Percentiles rank a stretch among this genome's conserved stretches.
Evolutionary conservation across 2,113 vertebrate species (phyloP).

Genomic region (Hydrolagus affinis): DNA sequence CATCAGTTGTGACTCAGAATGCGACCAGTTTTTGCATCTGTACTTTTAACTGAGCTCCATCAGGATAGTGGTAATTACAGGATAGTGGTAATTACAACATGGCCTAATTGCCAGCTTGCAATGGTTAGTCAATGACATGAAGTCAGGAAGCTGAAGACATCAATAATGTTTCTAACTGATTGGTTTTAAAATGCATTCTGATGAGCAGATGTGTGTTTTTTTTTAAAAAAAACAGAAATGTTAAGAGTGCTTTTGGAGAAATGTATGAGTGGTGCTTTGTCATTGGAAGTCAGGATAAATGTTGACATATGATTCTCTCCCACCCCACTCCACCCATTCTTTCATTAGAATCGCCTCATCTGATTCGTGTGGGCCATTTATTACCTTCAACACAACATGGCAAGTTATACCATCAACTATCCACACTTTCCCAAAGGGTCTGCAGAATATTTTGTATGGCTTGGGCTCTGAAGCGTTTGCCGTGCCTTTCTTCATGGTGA

Average conservation of each 20-base stretch:
- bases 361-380: conserved; percentile 80
- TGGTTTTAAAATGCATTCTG: not conserved
- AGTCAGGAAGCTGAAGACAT: not conserved
- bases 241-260: not conserved
- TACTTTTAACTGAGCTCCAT: not conserved
- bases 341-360: conserved; percentile 71
- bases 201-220: not conserved
- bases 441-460: conserved; percentile 50
- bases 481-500: conserved; percentile 78
- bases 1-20: not conserved
- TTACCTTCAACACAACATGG: conserved; percentile 72
- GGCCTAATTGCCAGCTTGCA: not conserved
- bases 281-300: not conserved
- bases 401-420: conserved; percentile 58
- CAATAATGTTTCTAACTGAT: not conserved
- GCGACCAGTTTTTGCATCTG: not conserved
- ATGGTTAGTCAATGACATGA: not conserved
- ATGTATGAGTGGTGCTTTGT: not conserved
- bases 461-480: conserved; percentile 81
- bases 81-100: not conserved
- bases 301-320: not conserved
- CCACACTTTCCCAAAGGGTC: conserved; percentile 47
- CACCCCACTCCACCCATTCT: not conserved
- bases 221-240: not conserved
- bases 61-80: not conserved